phyloP scores from a whole-genome alignment of 2,797 vertebrate genomes.

The Platalea minor region DNA sequence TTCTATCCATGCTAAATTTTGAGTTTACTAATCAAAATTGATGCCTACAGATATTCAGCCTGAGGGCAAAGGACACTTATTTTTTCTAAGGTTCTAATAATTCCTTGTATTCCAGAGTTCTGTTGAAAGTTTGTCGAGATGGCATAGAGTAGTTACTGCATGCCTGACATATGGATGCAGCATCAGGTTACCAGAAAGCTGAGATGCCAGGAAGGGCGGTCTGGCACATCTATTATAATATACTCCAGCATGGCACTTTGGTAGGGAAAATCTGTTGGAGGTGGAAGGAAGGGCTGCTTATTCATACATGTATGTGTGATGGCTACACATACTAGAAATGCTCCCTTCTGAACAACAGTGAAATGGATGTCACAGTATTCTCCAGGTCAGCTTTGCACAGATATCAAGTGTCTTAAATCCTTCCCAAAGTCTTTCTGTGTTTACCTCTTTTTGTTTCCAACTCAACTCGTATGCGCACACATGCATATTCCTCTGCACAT shows the following conservation, averaged over 20 bases:
- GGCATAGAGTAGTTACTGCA: background rate
- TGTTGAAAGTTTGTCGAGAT: background rate
- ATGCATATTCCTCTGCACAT: background rate
- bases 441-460: background rate
- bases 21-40: background rate
- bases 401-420: background rate
- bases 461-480: background rate
- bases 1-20: background rate
- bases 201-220: background rate
- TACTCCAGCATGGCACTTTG: background rate
- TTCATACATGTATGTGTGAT: background rate
- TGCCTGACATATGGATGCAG: background rate
- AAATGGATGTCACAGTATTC: background rate
- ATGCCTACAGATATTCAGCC: background rate
- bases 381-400: background rate
- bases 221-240: background rate
- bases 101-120: background rate
- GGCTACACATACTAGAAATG: background rate
- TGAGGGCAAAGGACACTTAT: background rate
- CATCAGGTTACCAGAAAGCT: background rate
- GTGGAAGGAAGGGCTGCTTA: background rate
- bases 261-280: background rate
- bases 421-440: rapidly evolving
- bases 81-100: background rate
- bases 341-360: background rate